Evolutionary conservation across 1,140 invertebrate species (phyloP).

Genomic region (Drosophila sproati): DNA sequence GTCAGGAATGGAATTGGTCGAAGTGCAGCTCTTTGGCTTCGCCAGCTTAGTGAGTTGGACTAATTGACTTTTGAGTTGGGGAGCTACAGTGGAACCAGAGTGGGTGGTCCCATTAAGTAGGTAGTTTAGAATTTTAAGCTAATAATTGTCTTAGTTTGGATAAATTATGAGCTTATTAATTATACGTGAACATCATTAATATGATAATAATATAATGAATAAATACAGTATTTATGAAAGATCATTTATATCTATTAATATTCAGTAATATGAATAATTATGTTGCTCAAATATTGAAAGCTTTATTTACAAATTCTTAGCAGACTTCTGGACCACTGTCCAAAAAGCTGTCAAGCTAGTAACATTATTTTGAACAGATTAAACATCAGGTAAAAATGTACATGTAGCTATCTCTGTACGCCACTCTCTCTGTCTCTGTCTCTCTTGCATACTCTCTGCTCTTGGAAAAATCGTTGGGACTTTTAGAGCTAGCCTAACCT

Average conservation of each 20-base stretch:
- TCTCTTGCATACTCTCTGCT: not conserved
- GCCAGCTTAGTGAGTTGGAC: constrained; percentile 39
- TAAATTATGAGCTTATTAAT: no score
- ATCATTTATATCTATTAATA: no score
- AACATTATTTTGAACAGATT: constrained; percentile 30
- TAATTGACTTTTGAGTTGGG: constrained; percentile 51
- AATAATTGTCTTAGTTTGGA: no score
- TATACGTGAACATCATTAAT: no score
- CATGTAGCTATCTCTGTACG: constrained; percentile 8
- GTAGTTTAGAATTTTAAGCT: not conserved
- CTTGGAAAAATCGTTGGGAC: constrained; percentile 26
- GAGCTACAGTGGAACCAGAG: constrained; percentile 6
- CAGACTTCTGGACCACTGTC: not conserved
- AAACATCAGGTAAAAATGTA: constrained; percentile 29
- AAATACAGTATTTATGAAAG: no score
- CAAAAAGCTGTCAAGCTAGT: not conserved
- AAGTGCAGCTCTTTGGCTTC: constrained; percentile 21
- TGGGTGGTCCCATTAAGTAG: no score
- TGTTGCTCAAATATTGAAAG: no score
- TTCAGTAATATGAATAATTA: no score
- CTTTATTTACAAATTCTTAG: not conserved
- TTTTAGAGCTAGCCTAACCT: no score
- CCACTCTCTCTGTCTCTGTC: not conserved
- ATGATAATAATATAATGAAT: no score
- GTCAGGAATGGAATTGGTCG: not conserved